A percentile compares a stretch with the other conserved stretches of the same genome.
These are phyloP conservation scores for Sparidentex hasta DNA, from an alignment of 2,797 vertebrate species.

Conservation along the genomic window DNA sequence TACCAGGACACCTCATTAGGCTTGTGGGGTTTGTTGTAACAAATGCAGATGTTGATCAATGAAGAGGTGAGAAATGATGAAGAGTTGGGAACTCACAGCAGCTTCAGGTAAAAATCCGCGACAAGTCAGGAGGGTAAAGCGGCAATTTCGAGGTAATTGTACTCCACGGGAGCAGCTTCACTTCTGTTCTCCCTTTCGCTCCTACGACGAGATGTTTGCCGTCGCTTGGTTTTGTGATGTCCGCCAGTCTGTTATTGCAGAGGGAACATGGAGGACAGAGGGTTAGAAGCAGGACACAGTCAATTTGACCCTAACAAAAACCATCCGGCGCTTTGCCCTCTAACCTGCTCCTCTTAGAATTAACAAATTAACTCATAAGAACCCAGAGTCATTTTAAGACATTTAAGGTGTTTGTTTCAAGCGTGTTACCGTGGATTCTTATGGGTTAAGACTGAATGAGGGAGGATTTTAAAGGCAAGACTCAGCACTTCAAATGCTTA, in stretches of 20 bases:
- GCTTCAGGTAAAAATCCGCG: conserved; percentile 72
- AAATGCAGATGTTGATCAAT: conserved; percentile 56
- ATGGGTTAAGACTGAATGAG: conserved; percentile 18
- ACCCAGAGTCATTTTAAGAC: too few relatives aligned
- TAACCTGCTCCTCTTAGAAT: conserved; percentile 41
- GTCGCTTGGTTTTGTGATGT: conserved; percentile 62
- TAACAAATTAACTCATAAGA: background rate
- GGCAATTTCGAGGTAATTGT: conserved; percentile 69
- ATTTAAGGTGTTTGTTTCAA: too few relatives aligned
- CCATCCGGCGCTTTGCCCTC: conserved; percentile 39
- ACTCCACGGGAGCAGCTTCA: conserved; percentile 75
- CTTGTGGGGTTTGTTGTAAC: conserved; percentile 19
- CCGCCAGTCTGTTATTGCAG: conserved; percentile 67
- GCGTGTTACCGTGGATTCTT: too few relatives aligned
- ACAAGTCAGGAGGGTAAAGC: conserved; percentile 66
- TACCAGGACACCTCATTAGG: conserved; percentile 47
- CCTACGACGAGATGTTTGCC: conserved; percentile 53
- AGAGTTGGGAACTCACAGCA: conserved; percentile 74
- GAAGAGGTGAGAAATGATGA: conserved; percentile 38
- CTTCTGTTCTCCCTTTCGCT: conserved; percentile 45
- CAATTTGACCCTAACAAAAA: conserved; percentile 53
- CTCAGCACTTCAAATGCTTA: background rate
- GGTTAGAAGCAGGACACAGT: conserved; percentile 62
- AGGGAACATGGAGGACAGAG: conserved; percentile 61
- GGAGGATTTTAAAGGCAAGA: conserved; percentile 6